phyloP scores from a whole-genome alignment of 2,797 vertebrate genomes.

The Sebastes steindachneri region DNA sequence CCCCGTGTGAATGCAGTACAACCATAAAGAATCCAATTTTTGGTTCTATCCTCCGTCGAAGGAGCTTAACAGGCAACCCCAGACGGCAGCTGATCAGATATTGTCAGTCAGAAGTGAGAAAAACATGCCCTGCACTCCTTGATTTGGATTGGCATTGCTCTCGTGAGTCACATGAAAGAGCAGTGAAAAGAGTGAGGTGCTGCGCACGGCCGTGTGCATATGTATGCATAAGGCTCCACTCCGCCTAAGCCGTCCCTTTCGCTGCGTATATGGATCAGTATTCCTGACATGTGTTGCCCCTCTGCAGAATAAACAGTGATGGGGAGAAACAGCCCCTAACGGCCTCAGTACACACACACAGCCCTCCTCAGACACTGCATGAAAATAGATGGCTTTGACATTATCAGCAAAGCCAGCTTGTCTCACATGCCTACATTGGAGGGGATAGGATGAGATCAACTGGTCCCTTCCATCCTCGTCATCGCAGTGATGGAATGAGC shows the following conservation, averaged over 20 bases:
- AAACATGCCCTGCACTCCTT: slow-evolving; percentile 51
- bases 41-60: slow-evolving; percentile 23
- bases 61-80: slow-evolving; percentile 56
- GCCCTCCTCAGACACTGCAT: slow-evolving; percentile 69
- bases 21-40: slow-evolving; percentile 62
- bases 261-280: slow-evolving; percentile 73
- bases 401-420: slow-evolving; percentile 81
- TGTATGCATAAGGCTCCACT: slow-evolving; percentile 62
- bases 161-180: slow-evolving; percentile 58
- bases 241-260: slow-evolving; percentile 49
- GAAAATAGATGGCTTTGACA: slow-evolving; percentile 84
- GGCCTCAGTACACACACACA: slow-evolving; percentile 68
- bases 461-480: slow-evolving; percentile 40
- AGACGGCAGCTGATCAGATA: slow-evolving; percentile 70
- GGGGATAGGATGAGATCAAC: slow-evolving; percentile 70
- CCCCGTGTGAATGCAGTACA: slow-evolving; percentile 40
- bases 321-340: slow-evolving; percentile 72
- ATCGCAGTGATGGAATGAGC: slow-evolving; percentile 46
- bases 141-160: slow-evolving; percentile 59
- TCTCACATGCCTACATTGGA: slow-evolving; percentile 76
- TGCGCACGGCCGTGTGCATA: slow-evolving; percentile 40
- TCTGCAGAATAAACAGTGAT: slow-evolving; percentile 79
- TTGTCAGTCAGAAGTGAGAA: slow-evolving; percentile 66
- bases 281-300: slow-evolving; percentile 77
- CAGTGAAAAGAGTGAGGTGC: slow-evolving; percentile 39